A percentile compares a stretch with the other conserved stretches of the same genome.
These are phyloP conservation scores for Antechinus flavipes DNA, from an alignment of 2,113 vertebrate species.

Conservation along the genomic window DNA sequence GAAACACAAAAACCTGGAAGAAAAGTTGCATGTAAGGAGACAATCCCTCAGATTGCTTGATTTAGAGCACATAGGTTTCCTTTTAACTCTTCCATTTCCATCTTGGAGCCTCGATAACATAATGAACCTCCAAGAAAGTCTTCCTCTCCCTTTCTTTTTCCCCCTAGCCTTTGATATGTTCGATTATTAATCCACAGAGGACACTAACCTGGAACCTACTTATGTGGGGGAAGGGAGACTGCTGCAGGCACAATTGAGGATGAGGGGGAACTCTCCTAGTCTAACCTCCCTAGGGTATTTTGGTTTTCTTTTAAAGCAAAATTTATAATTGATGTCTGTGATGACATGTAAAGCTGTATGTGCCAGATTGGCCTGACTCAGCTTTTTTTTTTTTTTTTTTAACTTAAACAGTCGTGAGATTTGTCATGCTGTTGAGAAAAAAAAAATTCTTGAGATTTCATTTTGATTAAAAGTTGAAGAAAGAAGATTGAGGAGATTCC, in stretches of 20 bases:
- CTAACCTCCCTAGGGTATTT: background rate
- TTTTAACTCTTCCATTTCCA: constrained; percentile 51
- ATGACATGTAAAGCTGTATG: background rate
- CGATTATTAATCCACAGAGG: background rate
- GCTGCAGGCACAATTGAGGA: background rate
- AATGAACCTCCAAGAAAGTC: background rate
- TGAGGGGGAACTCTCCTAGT: background rate
- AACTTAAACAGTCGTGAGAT: constrained; percentile 30
- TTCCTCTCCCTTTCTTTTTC: background rate
- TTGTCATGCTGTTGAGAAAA: constrained; percentile 57
- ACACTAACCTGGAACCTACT: background rate
- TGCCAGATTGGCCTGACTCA: constrained; percentile 12
- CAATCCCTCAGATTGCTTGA: constrained; percentile 32
- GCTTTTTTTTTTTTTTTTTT: constrained; percentile 42
- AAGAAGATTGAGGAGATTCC: background rate
- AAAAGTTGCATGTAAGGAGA: constrained; percentile 67
- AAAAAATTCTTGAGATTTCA: constrained; percentile 20
- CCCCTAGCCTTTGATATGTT: background rate
- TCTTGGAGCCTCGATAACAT: background rate
- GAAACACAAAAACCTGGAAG: constrained; percentile 71
- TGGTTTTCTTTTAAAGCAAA: constrained; percentile 19
- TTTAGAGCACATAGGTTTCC: constrained; percentile 40
- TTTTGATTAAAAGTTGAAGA: constrained; percentile 35
- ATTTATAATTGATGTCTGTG: background rate
- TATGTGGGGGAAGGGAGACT: background rate